Base-by-base conservation (phyloP, 1,140 invertebrate species). In the Heliconius himera region DNA sequence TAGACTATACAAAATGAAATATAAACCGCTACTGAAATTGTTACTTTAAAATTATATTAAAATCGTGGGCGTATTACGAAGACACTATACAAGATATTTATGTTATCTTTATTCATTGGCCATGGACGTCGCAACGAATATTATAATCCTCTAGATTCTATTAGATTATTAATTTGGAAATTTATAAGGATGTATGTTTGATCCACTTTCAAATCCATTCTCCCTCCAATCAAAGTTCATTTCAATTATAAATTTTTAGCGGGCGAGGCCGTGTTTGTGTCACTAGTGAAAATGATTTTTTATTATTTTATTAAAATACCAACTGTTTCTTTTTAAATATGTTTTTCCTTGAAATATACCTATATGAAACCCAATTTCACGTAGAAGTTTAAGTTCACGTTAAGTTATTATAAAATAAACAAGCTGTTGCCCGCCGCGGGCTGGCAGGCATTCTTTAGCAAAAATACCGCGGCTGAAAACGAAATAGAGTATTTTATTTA, bases 401-500 rank as follows among this genome's bases (percentile, higher is more conserved):
- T n/a, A n/a, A n/a, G n/a, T n/a, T n/a, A 66, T 66, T 66, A 66
- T 66, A 66, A 66, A 66, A 66, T 13, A 29, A 66, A 66, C 60
- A 66, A 66, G 60, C 29, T 13, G 60, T 22, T 11, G 9, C 54
- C 1, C 26, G 60, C 60, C 60, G 13, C 60, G n/a, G 54, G 60
- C 60, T 16, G 11, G 11, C 60, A 16, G 60, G 60, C 60, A 29
- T 66, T 29, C 22, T 66, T 66, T 66, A 66, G 18, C 60, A 26
- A 29, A 66, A 29, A 26, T 60, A 11, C 60, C 22, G 60, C 18
- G 22, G 22, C 11, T 16, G 26, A 6, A 66, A 66, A 29, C 60
- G 26, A 29, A 66, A 66, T 66, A 29, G 60, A 66, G 60, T 26
- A 26, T 66, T 66, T 66, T 66, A 29, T 66, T 66, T 66, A 29